These are phyloP conservation scores for Zaprionus taronus DNA, from an alignment of 1,140 invertebrate species.

Conservation along the genomic window DNA sequence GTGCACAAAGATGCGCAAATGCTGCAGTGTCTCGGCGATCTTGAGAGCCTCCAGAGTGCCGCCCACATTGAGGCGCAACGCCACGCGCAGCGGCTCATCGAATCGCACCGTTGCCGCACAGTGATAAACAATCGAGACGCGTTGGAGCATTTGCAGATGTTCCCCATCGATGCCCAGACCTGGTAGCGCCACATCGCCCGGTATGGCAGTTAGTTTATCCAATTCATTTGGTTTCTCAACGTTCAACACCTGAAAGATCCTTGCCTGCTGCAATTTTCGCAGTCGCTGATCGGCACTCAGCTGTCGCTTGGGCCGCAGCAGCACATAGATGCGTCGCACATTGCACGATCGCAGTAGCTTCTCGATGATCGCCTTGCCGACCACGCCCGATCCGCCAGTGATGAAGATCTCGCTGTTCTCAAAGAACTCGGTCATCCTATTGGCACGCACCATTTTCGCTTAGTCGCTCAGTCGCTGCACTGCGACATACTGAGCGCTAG, in stretches of 20 bases:
- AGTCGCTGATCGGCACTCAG: slow-evolving; percentile 62
- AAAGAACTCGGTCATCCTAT: slow-evolving; percentile 85
- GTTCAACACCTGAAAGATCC: slow-evolving; percentile 87
- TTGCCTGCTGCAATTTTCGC: slow-evolving; percentile 49
- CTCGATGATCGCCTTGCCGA: slow-evolving; percentile 89
- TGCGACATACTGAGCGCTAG: slow-evolving; percentile 10
- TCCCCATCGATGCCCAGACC: slow-evolving; percentile 54
- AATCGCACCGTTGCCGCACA: slow-evolving; percentile 93
- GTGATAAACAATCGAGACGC: slow-evolving; percentile 94
- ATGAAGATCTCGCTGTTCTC: slow-evolving; percentile 87
- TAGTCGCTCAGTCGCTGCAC: not conserved
- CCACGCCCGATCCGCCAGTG: slow-evolving; percentile 90
- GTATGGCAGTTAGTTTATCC: slow-evolving; percentile 80
- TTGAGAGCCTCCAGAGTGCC: slow-evolving; percentile 88
- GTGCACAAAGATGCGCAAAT: slow-evolving; percentile 91
- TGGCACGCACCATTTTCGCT: slow-evolving; percentile 4
- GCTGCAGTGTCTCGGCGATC: slow-evolving; percentile 88
- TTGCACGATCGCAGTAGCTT: slow-evolving; percentile 90
- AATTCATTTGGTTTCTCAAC: slow-evolving; percentile 59
- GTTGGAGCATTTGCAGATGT: slow-evolving; percentile 84
- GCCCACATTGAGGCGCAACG: slow-evolving; percentile 88
- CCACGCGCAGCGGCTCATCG: slow-evolving; percentile 90
- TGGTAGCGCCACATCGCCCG: slow-evolving; percentile 76
- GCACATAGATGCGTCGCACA: slow-evolving; percentile 87
- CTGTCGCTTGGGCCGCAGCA: slow-evolving; percentile 87